These are phyloP conservation scores for Oscheius sp. DNA, from an alignment of 2,888 invertebrate species.

Conservation along the genomic window DNA sequence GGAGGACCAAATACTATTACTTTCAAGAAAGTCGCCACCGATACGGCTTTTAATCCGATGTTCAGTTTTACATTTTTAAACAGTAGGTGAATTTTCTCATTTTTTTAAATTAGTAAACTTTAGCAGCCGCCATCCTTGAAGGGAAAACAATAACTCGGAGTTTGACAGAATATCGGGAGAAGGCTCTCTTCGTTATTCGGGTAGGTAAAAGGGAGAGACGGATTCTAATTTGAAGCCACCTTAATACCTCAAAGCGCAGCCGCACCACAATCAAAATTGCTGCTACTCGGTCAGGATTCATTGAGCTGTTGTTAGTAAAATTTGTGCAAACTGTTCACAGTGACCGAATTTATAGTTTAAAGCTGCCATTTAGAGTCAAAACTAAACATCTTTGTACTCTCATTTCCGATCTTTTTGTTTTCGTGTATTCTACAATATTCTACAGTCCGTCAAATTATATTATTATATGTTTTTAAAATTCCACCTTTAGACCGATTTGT, in stretches of 20 bases:
- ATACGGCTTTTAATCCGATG: conserved; percentile 37
- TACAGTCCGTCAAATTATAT: too few species aligned
- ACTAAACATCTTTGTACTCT: too few species aligned
- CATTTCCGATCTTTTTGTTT: too few species aligned
- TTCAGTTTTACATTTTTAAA: conserved; percentile 40
- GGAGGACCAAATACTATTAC: conserved; percentile 36
- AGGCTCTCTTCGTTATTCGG: conserved; percentile 3
- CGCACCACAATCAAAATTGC: too few species aligned
- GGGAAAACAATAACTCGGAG: conserved; percentile 10
- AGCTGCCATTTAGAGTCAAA: too few species aligned
- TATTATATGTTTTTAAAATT: not conserved
- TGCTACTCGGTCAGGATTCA: not conserved
- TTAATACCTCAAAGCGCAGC: too few species aligned
- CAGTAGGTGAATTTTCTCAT: not conserved
- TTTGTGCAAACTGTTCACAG: not conserved
- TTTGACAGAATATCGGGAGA: conserved; percentile 8
- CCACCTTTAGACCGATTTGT: conserved; percentile 78
- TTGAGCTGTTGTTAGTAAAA: not conserved
- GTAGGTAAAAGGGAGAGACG: not conserved
- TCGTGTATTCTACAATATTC: too few species aligned
- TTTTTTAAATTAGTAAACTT: not conserved
- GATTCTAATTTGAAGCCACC: too few species aligned
- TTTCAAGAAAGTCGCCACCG: conserved; percentile 46
- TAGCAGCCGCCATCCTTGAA: conserved; percentile 11
- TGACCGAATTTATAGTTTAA: too few species aligned